Evolutionary conservation across 2,113 vertebrate genomes (phyloP), one percentile per base, ranked within the genome.

Genomic region (Leptobrachium ailaonicum): DNA sequence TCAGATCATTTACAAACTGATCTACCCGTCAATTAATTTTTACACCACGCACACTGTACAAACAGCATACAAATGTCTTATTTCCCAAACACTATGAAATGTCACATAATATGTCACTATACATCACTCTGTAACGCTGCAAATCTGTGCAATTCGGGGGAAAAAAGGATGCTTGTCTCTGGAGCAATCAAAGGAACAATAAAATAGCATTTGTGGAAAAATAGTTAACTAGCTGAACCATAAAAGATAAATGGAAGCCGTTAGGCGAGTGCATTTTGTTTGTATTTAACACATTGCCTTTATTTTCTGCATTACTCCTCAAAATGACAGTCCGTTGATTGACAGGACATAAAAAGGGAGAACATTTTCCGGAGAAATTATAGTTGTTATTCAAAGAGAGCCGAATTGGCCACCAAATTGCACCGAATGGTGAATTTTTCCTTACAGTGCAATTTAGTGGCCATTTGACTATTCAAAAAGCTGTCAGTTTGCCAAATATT

Each of bases 181-280:
- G 13, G 56, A 12, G 13, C 13, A 60, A 60, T 60, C 9, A 60
- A 60, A 12, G 9, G 3, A 60, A 60, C 56, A 60, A 60, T 60
- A 13, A 60, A 14, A 60, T 60, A 60, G 13, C 56, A 60, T 60
- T 60, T 60, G 56, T 12, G 13, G 56, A 60, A 60, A 60, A 60
- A 60, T 50, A 71, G 4, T 71, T 42, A 71, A 64, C 62, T 32
- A 14, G 2, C 56, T 7, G 11, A 60, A 60, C 40, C 62, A 64
- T 64, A 64, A 64, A 64, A 64, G 56, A 66, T 47, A 82, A 82
- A 82, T 75, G 12, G 75, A 83, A 72, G 12, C 62, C 3, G 13
- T 60, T 60, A 60, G 10, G 13, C 20, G 1, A 13, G 56, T 7
- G 11, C 56, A 60, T 60, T 60, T 60, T 60, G 56, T 60, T 60